Evolutionary conservation across 1,140 invertebrate species (phyloP).

Genomic region (Drosophila sp.): DNA sequence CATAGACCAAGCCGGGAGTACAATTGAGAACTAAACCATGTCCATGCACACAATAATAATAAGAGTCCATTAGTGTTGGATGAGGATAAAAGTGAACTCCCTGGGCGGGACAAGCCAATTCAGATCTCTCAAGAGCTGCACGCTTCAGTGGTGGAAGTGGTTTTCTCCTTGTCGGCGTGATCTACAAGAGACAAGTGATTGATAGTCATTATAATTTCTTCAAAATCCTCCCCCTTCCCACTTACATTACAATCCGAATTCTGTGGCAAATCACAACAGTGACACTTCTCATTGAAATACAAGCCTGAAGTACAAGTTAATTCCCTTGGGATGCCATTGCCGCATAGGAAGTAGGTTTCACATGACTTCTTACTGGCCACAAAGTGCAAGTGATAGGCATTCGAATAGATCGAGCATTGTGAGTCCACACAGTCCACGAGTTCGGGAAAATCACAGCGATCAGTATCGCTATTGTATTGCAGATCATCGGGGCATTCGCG

Average conservation of each 20-base stretch:
- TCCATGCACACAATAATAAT: constrained; percentile 68
- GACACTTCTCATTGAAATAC: constrained; percentile 60
- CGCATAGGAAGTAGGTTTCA: constrained; percentile 66
- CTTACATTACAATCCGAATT: constrained; percentile 59
- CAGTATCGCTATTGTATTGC: constrained; percentile 68
- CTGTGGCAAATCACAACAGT: constrained; percentile 65
- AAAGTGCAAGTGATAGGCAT: constrained; percentile 56
- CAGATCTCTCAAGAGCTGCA: constrained; percentile 31
- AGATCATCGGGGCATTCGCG: constrained; percentile 65
- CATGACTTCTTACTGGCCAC: constrained; percentile 66
- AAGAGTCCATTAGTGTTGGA: constrained; percentile 50
- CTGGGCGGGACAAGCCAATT: constrained; percentile 45
- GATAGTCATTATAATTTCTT: background rate
- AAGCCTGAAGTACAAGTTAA: constrained; percentile 54
- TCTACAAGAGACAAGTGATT: constrained; percentile 28
- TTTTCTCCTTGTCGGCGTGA: constrained; percentile 41
- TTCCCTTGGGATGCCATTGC: constrained; percentile 45
- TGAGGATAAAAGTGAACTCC: constrained; percentile 65
- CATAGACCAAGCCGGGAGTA: constrained; percentile 67
- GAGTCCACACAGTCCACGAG: constrained; percentile 76
- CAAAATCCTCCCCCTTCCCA: constrained; percentile 26
- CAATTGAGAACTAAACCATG: constrained; percentile 67
- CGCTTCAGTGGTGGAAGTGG: constrained; percentile 29
- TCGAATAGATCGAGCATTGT: constrained; percentile 58
- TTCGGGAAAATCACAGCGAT: constrained; percentile 73